A percentile compares a stretch with the other conserved stretches of the same genome.
These are phyloP conservation scores for Fissipunctia ypsillon DNA, from an alignment of 2,888 invertebrate genomes.

Conservation along the genomic window DNA sequence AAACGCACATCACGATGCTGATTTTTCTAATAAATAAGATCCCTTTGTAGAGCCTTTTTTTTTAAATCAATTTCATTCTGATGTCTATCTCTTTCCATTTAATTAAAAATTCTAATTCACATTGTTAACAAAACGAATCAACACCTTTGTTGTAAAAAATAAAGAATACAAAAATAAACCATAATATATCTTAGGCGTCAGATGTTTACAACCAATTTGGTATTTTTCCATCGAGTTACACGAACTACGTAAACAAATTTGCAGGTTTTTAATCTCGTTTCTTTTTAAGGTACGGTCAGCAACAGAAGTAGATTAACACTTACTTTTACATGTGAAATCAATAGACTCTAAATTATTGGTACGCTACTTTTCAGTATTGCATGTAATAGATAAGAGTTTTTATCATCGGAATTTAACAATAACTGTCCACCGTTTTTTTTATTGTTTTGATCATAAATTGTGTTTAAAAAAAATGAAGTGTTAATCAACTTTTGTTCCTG, in stretches of 20 bases:
- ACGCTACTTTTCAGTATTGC: no score
- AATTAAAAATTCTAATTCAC: background rate
- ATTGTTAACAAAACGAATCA: constrained; percentile 7
- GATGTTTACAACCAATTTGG: constrained; percentile 70
- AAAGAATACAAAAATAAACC: no score
- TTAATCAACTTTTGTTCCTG: no score
- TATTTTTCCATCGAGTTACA: constrained; percentile 68
- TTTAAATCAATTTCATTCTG: background rate
- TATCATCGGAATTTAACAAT: no score
- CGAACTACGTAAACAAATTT: constrained; percentile 72
- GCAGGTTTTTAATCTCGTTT: constrained; percentile 66
- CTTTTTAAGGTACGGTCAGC: constrained; percentile 52
- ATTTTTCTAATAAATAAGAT: background rate
- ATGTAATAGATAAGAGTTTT: no score
- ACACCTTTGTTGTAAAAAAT: constrained; percentile 57
- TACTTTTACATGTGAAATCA: no score
- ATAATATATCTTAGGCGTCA: constrained; percentile 34
- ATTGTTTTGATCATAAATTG: no score
- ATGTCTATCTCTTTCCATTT: background rate
- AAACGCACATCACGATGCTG: background rate
- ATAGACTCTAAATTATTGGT: no score
- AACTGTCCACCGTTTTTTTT: no score
- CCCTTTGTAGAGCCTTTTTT: background rate
- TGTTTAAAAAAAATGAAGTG: no score
- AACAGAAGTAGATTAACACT: no score